phyloP scores from a whole-genome alignment of 2,797 vertebrate species.

The Brachyrhaphis roseni region DNA sequence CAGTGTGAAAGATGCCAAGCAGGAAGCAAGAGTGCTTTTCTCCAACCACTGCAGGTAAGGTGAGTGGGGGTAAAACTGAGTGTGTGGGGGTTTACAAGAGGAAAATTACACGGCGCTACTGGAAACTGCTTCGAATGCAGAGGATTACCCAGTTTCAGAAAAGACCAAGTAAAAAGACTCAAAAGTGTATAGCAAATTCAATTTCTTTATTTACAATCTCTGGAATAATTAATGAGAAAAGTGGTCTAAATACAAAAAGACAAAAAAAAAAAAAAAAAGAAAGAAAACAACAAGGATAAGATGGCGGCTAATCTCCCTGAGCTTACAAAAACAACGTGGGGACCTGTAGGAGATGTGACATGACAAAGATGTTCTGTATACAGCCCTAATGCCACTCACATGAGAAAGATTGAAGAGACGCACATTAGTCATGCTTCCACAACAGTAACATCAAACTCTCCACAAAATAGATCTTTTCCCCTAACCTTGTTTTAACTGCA shows the following conservation, averaged over 20 bases:
- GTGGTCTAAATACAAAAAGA: constrained; percentile 83
- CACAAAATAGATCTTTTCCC: constrained; percentile 32
- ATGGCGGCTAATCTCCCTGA: constrained; percentile 96
- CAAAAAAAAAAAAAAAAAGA: constrained; percentile 38
- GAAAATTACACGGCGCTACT: constrained; percentile 49
- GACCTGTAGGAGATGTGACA: constrained; percentile 83
- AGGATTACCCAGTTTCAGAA: constrained; percentile 29
- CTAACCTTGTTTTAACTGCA: constrained; percentile 19
- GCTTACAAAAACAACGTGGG: constrained; percentile 92
- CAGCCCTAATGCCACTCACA: constrained; percentile 71
- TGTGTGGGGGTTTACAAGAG: constrained; percentile 25
- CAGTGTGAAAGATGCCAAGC: constrained; percentile 44
- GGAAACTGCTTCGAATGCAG: constrained; percentile 33
- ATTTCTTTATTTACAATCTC: constrained; percentile 98
- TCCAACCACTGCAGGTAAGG: constrained; percentile 69
- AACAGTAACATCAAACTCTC: constrained; percentile 43
- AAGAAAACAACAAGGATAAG: constrained; percentile 59
- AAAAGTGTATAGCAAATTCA: constrained; percentile 90
- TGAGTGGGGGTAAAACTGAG: constrained; percentile 10
- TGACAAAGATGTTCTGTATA: constrained; percentile 72
- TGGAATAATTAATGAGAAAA: constrained; percentile 90
- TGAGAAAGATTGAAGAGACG: constrained; percentile 42
- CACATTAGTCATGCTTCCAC: constrained; percentile 52
- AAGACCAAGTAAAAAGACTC: constrained; percentile 18
- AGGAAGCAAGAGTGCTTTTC: constrained; percentile 66